Base-by-base conservation (phyloP, 2,888 invertebrate species). In the Eupithecia subumbrata region DNA sequence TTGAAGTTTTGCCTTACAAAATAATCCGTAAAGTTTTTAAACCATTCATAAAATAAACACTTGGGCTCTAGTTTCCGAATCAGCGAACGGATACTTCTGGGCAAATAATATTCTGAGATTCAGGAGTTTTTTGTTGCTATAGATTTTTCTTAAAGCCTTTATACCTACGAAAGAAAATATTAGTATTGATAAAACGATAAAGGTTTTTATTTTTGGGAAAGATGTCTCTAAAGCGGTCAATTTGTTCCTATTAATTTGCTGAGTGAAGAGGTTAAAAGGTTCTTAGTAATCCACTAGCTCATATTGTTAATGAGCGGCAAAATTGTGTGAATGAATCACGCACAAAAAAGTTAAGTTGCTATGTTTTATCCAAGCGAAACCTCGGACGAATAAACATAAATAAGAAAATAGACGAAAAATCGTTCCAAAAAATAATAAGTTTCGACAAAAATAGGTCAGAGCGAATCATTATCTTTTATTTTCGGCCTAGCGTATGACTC, bases 401-500 rank as follows among this genome's bases (percentile, higher is more conserved):
- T 56, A 11, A 11, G 9, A 56, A 22, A 56, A 56, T 22, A 56
- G n/a, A 56, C 3, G 22, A 56, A 56, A 18, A 56, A 30, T 16
- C 30, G 63, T 63, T 30, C 22, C 2, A 8, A 16, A 34, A 64
- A 64, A n/a, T 63, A 63, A 30, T 30, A 43, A 64, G 43, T 45
- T n/a, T 5, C 22, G 2, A 18, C 64, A 64, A 30, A 73, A 73
- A 68, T 69, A 72, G 76, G 71, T 74, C 66, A 74, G 34, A 37
- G 37, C 37, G 18, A 64, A 30, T 9, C 34, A 66, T n/a, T 37
- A 66, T 25, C 60, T 1, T 45, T 72, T 77, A 75, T 77, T 75
- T 73, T 67, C 63, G 70, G 52, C 37, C 18, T 72, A 69, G 63
- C 16, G 52, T 8, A 48, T 77, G 77, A 77, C 52, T 77, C 77